These are phyloP conservation scores for Pelosia muscerda DNA, from an alignment of 2,888 invertebrate genomes.

Conservation along the genomic window DNA sequence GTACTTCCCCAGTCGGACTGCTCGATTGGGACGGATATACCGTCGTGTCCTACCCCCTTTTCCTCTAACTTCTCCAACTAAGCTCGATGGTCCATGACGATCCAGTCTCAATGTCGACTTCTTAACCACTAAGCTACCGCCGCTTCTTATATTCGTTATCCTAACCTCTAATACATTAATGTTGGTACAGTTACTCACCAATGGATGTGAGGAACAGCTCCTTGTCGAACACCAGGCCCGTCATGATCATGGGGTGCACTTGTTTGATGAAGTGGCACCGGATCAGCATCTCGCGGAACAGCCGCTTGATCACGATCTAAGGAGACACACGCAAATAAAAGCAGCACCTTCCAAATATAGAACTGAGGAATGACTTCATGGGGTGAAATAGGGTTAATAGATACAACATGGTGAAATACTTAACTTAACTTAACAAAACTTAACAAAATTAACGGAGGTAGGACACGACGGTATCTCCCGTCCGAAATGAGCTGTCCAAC, in stretches of 20 bases:
- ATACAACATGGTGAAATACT: too few relatives aligned
- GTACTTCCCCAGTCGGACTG: too few relatives aligned
- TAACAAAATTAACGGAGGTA: too few relatives aligned
- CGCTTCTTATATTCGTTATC: not conserved
- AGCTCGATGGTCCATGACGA: too few relatives aligned
- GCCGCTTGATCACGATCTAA: slow-evolving; percentile 86
- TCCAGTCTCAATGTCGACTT: too few relatives aligned
- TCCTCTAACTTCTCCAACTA: too few relatives aligned
- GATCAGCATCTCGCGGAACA: slow-evolving; percentile 90
- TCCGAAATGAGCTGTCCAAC: too few relatives aligned
- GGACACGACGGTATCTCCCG: too few relatives aligned
- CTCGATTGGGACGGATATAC: too few relatives aligned
- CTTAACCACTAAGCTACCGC: too few relatives aligned
- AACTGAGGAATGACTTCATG: not conserved
- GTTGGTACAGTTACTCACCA: slow-evolving; percentile 70
- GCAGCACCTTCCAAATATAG: not conserved
- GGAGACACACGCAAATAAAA: not conserved
- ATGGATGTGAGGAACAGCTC: slow-evolving; percentile 92
- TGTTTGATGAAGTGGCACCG: slow-evolving; percentile 91
- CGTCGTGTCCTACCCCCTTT: too few relatives aligned
- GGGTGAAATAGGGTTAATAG: not conserved
- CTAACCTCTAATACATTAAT: not conserved
- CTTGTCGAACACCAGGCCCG: slow-evolving; percentile 90
- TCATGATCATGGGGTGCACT: slow-evolving; percentile 91
- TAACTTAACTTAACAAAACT: too few relatives aligned